Conservation (phyloP, 2,113 vertebrate species). For the Sapajus apella region DNA sequence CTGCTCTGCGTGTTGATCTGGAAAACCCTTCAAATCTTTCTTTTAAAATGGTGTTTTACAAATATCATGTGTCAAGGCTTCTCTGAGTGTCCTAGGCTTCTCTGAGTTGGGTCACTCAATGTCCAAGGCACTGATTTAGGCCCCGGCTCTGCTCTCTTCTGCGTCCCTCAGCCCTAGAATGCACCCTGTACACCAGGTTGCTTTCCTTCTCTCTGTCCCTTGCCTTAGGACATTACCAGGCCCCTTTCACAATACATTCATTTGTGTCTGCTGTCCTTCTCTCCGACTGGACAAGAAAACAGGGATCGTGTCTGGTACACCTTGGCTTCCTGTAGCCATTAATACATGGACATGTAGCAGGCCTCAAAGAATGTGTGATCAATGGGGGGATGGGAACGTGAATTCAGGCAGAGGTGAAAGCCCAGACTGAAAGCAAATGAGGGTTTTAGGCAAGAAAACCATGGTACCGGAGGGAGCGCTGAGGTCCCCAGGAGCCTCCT, state of each 20-base stretch:
- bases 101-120: not conserved
- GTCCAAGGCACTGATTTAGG: not conserved
- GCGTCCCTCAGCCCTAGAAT: not conserved
- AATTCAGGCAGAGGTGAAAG: not conserved
- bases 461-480: rapidly evolving
- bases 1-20: not conserved
- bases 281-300: not conserved
- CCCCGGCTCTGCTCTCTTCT: not conserved
- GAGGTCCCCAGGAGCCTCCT: not conserved
- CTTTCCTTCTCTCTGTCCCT: not conserved
- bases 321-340: not conserved
- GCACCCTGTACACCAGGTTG: not conserved
- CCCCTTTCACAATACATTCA: not conserved
- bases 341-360: rapidly evolving
- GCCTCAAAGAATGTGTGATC: not conserved
- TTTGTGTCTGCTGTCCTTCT: not conserved
- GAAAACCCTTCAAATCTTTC: not conserved
- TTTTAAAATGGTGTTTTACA: not conserved
- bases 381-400: not conserved
- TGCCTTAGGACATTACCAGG: not conserved
- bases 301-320: not conserved
- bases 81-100: too few relatives aligned
- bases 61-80: not conserved
- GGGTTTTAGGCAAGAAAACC: not conserved
- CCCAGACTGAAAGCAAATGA: not conserved